phyloP scores from a whole-genome alignment of 2,888 invertebrate genomes.

The Agapostemon virescens region DNA sequence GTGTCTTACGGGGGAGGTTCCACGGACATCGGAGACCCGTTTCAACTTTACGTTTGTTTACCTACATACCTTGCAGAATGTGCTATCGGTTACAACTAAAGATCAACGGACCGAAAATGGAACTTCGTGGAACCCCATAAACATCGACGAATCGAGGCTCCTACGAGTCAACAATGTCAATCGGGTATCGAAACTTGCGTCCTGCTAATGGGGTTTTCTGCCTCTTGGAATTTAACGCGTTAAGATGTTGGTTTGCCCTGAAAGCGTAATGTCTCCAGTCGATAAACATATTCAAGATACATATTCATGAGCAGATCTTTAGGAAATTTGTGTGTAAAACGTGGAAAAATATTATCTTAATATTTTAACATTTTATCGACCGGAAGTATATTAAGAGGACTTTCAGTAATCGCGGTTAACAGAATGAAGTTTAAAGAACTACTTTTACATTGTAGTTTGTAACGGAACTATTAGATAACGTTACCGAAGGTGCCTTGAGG shows the following conservation, averaged over 20 bases:
- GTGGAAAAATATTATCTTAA: background rate
- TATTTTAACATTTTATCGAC: too few relatives aligned
- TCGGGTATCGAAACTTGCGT: background rate
- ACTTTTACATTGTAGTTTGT: too few relatives aligned
- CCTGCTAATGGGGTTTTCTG: background rate
- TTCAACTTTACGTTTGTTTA: constrained; percentile 50
- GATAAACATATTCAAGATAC: too few relatives aligned
- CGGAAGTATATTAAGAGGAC: too few relatives aligned
- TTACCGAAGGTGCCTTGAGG: too few relatives aligned
- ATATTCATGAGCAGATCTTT: background rate
- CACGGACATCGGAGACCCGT: constrained; percentile 44
- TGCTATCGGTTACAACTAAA: constrained; percentile 25
- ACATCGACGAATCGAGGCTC: background rate
- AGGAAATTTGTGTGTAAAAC: background rate
- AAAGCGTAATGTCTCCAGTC: too few relatives aligned
- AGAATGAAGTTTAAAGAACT: too few relatives aligned
- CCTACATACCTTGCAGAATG: constrained; percentile 10
- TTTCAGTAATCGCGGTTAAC: too few relatives aligned
- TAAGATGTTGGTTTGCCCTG: background rate
- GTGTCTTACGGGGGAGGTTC: constrained; percentile 27
- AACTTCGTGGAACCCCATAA: background rate
- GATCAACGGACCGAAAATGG: constrained; percentile 25
- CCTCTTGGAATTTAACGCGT: background rate
- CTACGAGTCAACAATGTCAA: background rate
- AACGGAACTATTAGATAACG: too few relatives aligned